Evolutionary conservation across 23 tunicate genomes (phyloP), one percentile per base, ranked within the genome.

Genomic region (Botrylloides violaceus): DNA sequence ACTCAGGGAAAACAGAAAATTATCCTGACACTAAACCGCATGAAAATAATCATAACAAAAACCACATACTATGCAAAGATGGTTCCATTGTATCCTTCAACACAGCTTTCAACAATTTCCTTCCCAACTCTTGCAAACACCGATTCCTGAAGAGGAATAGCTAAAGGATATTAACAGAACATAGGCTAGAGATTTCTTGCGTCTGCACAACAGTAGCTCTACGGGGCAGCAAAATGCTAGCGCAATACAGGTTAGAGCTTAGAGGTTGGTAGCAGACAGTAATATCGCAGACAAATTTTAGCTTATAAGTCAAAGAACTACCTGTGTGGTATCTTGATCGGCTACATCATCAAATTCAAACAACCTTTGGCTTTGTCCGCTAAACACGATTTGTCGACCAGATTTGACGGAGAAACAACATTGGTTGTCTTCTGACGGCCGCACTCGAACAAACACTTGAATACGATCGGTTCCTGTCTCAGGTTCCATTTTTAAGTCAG

Each of bases 11-110:
- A 7, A 43, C 15, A 9, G 53, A 9, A 43, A 9, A 43, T 43
- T 43, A 43, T 7, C 15, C 9, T 7, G 12, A 43, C 12, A 43
- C 9, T 43, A 7, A 9, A 7, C 53, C 9, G 53, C 53, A 15
- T 43, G 15, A 43, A n/a, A 43, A 43, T 9, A 43, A 43, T 59
- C 36, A 4, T 63, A 34, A 33, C 4, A 63, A 22, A 26, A 68
- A n/a, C 35, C 29, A 34, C 88, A 34, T 73, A 83, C 88, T 83
- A 83, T 7, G 88, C 88, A 76, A 83, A 83, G 2, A 83, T 83
- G 2, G 88, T 83, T 49, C 88, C 88, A 66, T 83, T 83, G 71
- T 83, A 83, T 2, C 88, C 88, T 83, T 83, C 78, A 23, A 83
- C 37, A 59, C 88, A 83, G 29, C 88, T 72, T 47, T 83, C 88